Base-by-base conservation (phyloP, 1,140 invertebrate genomes). In the Orchestia grillus region DNA sequence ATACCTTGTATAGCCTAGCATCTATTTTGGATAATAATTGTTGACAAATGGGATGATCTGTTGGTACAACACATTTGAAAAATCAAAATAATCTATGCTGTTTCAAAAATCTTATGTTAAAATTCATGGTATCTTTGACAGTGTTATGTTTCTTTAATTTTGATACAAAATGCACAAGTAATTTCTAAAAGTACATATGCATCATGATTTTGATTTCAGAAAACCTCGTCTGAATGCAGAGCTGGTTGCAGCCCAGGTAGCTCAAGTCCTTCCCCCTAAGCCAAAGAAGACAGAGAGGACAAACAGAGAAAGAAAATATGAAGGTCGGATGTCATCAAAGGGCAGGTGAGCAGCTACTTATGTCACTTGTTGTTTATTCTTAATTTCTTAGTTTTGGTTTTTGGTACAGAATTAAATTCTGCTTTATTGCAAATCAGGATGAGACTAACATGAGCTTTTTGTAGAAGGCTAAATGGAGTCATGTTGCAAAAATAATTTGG, bases 171-270 rank as follows among this genome's bases (percentile, higher is more conserved):
- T 15, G 6, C 19, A 77, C 3, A 77, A 77, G 62, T 41, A 90
- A 87, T 3, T 41, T 16, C 6, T n/a, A 87, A 11, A 87, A n/a
- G 6, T 90, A 90, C 88, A n/a, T 42, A 90, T 44, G 8, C 15
- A 44, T 42, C 36, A 87, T 41, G 36, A 90, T 42, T 42, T 90
- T 42, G 96, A 96, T 96, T 97, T 42, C 97, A 98, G 99, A 97
- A 99, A 99, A 97, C 99, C 99, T 96, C 98, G 99, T 97, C 98
- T 99, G 97, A 99, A 99, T 98, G 99, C 99, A 44, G 99, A 99
- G 97, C 97, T 99, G 97, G 99, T 99, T 97, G 99, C 99, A n/a
- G 99, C 99, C 97, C 99, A 99, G 98, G 98, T 99, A 95, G 98
- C 98, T 95, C 98, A 98, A 97, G 98, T 98, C 88, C 97, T 98